Base-by-base conservation (phyloP, 2,113 vertebrate species). In the Cariama cristata region DNA sequence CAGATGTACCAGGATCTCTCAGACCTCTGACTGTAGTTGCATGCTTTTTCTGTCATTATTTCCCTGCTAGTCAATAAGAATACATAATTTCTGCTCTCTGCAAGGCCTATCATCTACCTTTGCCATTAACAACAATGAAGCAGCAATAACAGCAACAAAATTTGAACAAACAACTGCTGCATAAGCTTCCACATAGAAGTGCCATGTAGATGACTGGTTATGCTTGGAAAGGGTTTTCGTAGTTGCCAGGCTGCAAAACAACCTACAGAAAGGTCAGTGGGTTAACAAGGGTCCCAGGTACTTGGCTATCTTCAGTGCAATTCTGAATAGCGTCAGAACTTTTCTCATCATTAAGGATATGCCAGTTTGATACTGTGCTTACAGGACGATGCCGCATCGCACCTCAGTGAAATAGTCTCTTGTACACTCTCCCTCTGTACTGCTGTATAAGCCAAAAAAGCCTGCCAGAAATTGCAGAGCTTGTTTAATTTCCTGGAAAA, bases 371-470 rank as follows among this genome's bases (percentile, higher is more conserved):
- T 4, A 32, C 22, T 20, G 4, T 42, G 35, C 40, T 75, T 79
- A 64, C 33, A 49, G 35, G 30, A 76, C 2, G 8, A 16, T 20
- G 53, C 35, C 53, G 50, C 53, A 66, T 24, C 0, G 0, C 38
- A 58, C 32, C 50, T 69, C 67, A 45, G 55, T 28, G 62, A 63
- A 79, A 85, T 1, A 11, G 8, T n/a, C 35, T 72, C 47, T 50
- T 66, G 33, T n/a, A 47, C 11, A 26, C 13, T 9, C 66, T 35
- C 42, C 38, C 69, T 60, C n/a, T 50, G n/a, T 27, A 22, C 11
- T 89, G 80, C 35, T 72, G 12, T 14, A 18, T 42, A 79, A 68
- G 49, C 26, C 22, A 69, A 50, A 83, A 77, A 80, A 40, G 11
- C 0, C 0, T 49, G 60, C 75, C 90, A 93, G 59, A 59, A 90